phyloP scores from a whole-genome alignment of 2,888 invertebrate species.

The Teleogryllus oceanicus region DNA sequence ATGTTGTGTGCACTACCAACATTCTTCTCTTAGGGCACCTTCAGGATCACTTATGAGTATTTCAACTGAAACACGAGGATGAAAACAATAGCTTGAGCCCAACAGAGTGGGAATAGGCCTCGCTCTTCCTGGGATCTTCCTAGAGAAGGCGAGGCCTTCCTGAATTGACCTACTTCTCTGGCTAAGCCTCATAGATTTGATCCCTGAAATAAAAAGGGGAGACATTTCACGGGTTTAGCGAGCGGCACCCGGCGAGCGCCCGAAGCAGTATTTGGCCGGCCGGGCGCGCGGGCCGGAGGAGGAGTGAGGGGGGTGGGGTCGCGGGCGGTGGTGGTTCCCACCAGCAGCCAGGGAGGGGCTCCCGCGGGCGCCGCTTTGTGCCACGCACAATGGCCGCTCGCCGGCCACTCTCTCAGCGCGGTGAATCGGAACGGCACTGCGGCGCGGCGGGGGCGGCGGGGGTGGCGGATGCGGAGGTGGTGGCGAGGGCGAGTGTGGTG shows the following conservation, averaged over 20 bases:
- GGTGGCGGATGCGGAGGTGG: background rate
- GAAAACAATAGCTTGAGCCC: too few relatives aligned
- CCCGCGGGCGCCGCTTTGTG: background rate
- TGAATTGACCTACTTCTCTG: background rate
- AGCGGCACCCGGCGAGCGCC: background rate
- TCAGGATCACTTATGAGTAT: background rate
- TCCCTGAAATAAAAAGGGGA: background rate
- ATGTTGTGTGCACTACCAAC: too few relatives aligned
- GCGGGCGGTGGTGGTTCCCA: background rate
- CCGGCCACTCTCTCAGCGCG: background rate
- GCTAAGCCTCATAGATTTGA: background rate
- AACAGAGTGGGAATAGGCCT: too few relatives aligned
- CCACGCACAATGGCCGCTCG: background rate
- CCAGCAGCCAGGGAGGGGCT: background rate
- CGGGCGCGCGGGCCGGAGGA: too few relatives aligned
- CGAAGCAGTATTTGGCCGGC: background rate
- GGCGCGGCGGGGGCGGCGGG: background rate
- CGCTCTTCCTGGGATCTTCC: background rate
- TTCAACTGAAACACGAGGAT: background rate
- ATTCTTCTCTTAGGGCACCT: too few relatives aligned
- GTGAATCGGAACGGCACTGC: background rate
- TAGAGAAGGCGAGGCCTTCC: background rate
- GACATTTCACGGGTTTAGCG: background rate
- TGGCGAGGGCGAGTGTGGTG: background rate
- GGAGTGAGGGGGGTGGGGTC: background rate